phyloP scores from a whole-genome alignment of 1,140 invertebrate genomes.

The Drusus annulatus region DNA sequence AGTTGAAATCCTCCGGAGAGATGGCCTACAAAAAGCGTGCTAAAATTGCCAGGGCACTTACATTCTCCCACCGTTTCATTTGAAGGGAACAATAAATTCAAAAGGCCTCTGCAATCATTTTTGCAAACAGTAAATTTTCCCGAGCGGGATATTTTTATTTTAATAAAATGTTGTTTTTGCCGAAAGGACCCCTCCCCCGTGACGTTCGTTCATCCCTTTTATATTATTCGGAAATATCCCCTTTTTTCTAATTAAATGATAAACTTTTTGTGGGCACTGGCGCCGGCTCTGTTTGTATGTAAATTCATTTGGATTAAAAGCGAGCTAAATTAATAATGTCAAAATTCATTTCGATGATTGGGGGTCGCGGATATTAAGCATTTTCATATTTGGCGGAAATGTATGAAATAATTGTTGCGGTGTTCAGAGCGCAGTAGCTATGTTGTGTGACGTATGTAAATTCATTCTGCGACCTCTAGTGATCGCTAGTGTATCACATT shows the following conservation, averaged over 20 bases:
- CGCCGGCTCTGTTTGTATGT: neutral
- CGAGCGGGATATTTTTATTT: slow-evolving; percentile 11
- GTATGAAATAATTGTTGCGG: neutral
- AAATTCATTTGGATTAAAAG: slow-evolving; percentile 24
- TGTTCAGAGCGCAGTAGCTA: too few species aligned
- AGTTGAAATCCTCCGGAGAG: too few species aligned
- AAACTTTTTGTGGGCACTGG: slow-evolving; percentile 1
- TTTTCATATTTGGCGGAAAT: neutral
- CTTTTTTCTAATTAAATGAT: slow-evolving; percentile 38
- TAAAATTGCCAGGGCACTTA: neutral
- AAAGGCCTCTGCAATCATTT: slow-evolving; percentile 25
- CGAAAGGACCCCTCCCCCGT: slow-evolving; percentile 29
- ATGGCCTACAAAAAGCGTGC: slow-evolving; percentile 3
- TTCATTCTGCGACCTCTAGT: too few species aligned
- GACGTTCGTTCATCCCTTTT: slow-evolving; percentile 2
- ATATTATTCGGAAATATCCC: slow-evolving; percentile 9
- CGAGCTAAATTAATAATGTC: slow-evolving; percentile 3
- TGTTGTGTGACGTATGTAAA: too few species aligned
- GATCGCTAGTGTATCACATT: too few species aligned
- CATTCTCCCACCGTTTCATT: slow-evolving; percentile 11
- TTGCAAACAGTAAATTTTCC: slow-evolving; percentile 6
- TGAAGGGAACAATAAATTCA: slow-evolving; percentile 30
- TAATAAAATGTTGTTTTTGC: slow-evolving; percentile 37
- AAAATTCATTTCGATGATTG: slow-evolving; percentile 10
- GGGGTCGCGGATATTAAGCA: neutral